These are phyloP conservation scores for Engystomops pustulosus DNA, from an alignment of 2,113 vertebrate genomes.

Conservation along the genomic window DNA sequence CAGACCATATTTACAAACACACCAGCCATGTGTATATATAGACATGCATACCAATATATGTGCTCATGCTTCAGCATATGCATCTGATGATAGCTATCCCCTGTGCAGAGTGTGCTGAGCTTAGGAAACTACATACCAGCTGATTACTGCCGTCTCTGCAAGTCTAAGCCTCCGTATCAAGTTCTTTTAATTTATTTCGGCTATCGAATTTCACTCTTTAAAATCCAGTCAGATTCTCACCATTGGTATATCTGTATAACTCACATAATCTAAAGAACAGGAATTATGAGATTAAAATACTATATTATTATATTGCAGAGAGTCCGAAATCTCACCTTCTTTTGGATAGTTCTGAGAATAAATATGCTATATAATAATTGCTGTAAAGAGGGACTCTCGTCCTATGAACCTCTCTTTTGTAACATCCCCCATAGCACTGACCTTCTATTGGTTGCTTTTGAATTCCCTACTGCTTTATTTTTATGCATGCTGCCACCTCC, in stretches of 20 bases:
- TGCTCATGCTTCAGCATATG: not conserved
- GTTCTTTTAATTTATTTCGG: not conserved
- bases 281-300: not conserved
- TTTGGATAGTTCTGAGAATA: no score
- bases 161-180: slow-evolving; percentile 11
- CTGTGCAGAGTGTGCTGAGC: not conserved
- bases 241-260: slow-evolving; percentile 6
- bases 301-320: not conserved
- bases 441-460: no score
- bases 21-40: not conserved
- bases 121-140: not conserved
- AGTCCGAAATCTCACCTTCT: no score
- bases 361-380: no score
- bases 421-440: no score
- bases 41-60: not conserved
- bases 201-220: not conserved
- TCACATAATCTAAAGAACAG: not conserved
- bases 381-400: no score
- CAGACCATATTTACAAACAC: no score
- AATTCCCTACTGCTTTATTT: no score
- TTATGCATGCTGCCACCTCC: no score
- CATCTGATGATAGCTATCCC: not conserved
- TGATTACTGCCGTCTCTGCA: not conserved
- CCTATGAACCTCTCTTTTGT: no score
- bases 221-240: not conserved